These are phyloP conservation scores for Luehdorfia chinensis DNA, from an alignment of 1,140 invertebrate species.

Conservation along the genomic window DNA sequence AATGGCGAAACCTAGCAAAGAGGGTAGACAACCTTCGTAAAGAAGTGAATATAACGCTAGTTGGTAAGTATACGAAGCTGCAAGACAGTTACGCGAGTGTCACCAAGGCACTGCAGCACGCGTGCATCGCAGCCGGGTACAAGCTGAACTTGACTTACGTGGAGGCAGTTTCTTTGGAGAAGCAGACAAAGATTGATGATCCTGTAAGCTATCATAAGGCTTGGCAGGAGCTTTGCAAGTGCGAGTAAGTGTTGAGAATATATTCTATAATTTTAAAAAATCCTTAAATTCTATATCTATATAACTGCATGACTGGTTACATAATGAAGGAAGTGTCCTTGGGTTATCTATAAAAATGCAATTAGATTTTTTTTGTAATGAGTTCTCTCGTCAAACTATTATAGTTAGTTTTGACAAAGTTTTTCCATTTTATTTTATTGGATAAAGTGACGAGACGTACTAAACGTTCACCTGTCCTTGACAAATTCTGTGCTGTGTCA, in stretches of 20 bases:
- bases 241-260: constrained; percentile 86
- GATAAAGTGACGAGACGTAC: no score
- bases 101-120: constrained; percentile 96
- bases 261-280: no score
- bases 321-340: no score
- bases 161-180: constrained; percentile 93
- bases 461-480: no score
- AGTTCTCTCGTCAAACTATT: no score
- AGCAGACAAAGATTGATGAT: constrained; percentile 82
- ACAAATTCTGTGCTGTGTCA: no score
- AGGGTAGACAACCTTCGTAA: constrained; percentile 88
- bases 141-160: constrained; percentile 94
- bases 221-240: constrained; percentile 93
- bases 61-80: constrained; percentile 99
- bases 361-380: no score
- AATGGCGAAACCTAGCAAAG: constrained; percentile 94
- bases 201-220: constrained; percentile 94
- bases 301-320: no score
- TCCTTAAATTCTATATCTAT: no score
- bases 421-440: no score
- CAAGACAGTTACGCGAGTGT: constrained; percentile 98
- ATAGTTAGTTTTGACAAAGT: no score
- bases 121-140: constrained; percentile 88
- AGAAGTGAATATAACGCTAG: constrained; percentile 94
- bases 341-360: no score